Percentiles rank a stretch among this genome's conserved stretches.
These are phyloP conservation scores for Spinibarbus caldwelli DNA, from an alignment of 2,797 vertebrate genomes.

Conservation along the genomic window DNA sequence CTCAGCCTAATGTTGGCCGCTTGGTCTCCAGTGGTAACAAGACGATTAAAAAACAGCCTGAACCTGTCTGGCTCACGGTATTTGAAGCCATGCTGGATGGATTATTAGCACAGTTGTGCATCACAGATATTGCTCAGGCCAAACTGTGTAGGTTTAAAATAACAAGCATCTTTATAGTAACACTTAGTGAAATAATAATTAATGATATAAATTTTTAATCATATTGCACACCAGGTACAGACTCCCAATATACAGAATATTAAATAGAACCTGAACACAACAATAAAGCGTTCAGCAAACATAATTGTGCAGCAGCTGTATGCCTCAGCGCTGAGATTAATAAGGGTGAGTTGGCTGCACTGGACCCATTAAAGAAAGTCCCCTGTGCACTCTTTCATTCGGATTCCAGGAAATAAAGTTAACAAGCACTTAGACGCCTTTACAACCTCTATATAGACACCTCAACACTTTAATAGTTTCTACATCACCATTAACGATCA, in stretches of 20 bases:
- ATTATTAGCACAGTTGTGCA: conserved; percentile 3
- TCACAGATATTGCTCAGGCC: not conserved
- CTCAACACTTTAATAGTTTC: conserved; percentile 38
- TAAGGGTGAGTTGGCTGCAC: conserved; percentile 13
- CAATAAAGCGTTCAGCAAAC: conserved; percentile 24
- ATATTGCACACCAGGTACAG: conserved; percentile 11
- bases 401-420: conserved; percentile 45
- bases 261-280: conserved; percentile 5
- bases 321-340: conserved; percentile 1
- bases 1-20: conserved; percentile 35
- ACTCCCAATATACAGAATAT: not conserved
- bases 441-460: conserved; percentile 26
- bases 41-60: conserved; percentile 33
- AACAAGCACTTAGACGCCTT: conserved; percentile 39
- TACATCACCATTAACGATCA: conserved; percentile 48
- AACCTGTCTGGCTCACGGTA: conserved; percentile 36
- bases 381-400: not conserved
- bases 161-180: not conserved
- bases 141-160: not conserved
- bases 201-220: not conserved
- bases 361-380: conserved; percentile 3
- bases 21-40: conserved; percentile 51
- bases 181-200: not conserved
- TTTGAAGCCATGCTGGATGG: conserved; percentile 13
- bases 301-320: conserved; percentile 24